Conservation (phyloP, 2,113 vertebrate species). For the Chamaea fasciata region DNA sequence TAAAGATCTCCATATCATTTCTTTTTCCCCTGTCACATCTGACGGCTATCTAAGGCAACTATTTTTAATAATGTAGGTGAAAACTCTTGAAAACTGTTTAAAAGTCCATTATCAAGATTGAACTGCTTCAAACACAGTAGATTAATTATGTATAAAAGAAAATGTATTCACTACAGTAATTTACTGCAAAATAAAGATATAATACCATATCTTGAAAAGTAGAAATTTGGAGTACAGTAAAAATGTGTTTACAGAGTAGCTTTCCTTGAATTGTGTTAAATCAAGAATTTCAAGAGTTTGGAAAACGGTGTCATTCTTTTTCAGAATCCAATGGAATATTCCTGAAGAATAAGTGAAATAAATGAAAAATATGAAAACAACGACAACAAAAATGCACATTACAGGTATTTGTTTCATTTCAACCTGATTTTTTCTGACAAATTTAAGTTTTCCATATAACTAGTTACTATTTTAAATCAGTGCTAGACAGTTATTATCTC, state of each 20-base stretch:
- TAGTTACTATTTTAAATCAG: not conserved
- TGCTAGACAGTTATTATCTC: not conserved
- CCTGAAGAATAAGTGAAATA: not conserved
- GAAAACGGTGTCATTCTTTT: not conserved
- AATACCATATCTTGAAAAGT: not conserved
- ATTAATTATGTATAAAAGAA: not conserved
- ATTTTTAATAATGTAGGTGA: conserved; percentile 8
- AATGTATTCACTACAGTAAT: not conserved
- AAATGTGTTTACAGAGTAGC: not conserved
- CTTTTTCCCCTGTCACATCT: not conserved
- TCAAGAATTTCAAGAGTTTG: not conserved
- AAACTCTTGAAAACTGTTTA: conserved; percentile 4
- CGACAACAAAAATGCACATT: not conserved
- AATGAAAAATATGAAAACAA: not conserved
- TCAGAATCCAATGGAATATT: not conserved
- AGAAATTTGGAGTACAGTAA: not conserved
- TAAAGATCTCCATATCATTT: not conserved
- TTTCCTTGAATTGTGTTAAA: not conserved
- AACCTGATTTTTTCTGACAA: not conserved
- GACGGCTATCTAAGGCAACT: not conserved
- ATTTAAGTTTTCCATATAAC: not conserved
- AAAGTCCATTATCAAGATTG: not conserved
- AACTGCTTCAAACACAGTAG: not conserved
- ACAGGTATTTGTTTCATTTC: not conserved
- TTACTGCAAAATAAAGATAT: not conserved